phyloP scores from a whole-genome alignment of 2,113 vertebrate species.

The Chloroceryle aenea region DNA sequence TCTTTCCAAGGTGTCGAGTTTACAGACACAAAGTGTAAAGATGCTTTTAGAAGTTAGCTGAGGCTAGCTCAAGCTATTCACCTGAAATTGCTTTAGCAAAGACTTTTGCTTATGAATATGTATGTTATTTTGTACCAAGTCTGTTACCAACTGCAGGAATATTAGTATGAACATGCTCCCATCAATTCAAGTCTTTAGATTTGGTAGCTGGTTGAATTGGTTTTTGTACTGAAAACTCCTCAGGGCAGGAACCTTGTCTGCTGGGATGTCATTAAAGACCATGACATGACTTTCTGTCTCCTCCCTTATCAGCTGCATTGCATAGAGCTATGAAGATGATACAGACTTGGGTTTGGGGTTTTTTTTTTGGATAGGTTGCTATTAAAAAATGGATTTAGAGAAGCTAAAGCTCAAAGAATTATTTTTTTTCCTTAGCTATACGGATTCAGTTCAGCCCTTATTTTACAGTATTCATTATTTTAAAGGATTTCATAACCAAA shows the following conservation, averaged over 20 bases:
- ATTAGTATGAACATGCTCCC: neutral
- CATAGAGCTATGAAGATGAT: neutral
- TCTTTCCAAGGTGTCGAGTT: neutral
- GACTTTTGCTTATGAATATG: conserved; percentile 6
- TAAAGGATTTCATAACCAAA: neutral
- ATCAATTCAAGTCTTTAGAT: neutral
- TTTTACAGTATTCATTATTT: neutral
- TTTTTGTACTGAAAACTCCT: neutral
- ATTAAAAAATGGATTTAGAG: neutral
- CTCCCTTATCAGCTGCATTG: neutral
- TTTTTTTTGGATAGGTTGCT: neutral
- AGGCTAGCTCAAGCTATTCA: neutral
- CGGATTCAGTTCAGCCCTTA: neutral
- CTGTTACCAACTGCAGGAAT: neutral
- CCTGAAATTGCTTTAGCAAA: neutral
- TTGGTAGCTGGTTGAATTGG: neutral
- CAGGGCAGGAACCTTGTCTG: neutral
- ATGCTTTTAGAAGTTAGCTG: neutral
- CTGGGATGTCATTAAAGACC: neutral
- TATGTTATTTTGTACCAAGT: neutral
- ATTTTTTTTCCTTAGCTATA: neutral
- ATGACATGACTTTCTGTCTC: neutral
- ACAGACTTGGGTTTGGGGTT: neutral
- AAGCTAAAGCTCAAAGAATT: neutral
- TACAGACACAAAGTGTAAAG: neutral